These are phyloP conservation scores for Limnothrissa miodon DNA, from an alignment of 2,113 vertebrate species.

Conservation along the genomic window DNA sequence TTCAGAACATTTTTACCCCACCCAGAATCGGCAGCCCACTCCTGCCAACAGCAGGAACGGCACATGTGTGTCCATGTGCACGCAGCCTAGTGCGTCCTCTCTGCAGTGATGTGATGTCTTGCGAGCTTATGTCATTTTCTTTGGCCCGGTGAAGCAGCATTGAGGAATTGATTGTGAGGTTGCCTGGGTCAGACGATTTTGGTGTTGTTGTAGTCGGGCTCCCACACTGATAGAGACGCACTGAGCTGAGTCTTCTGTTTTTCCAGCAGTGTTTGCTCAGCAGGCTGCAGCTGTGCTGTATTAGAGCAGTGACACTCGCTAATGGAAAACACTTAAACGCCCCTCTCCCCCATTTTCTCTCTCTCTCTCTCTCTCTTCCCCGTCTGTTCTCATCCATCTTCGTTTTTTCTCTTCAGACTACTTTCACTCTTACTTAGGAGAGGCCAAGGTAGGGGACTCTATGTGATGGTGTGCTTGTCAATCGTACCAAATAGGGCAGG, in stretches of 20 bases:
- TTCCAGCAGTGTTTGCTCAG: slow-evolving; percentile 1
- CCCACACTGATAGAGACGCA: slow-evolving; percentile 6
- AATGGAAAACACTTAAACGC: slow-evolving; percentile 21
- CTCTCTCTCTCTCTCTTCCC: background rate
- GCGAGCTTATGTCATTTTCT: slow-evolving; percentile 4
- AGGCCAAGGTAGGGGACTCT: background rate
- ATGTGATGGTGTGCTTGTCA: background rate
- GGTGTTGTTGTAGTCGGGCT: background rate
- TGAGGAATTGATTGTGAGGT: slow-evolving; percentile 11
- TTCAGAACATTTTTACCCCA: background rate
- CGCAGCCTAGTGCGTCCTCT: background rate
- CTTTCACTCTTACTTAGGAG: background rate
- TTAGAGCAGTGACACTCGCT: slow-evolving; percentile 16
- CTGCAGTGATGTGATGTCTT: background rate
- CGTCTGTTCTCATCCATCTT: background rate
- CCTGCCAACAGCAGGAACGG: background rate
- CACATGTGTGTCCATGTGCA: background rate
- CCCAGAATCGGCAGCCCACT: background rate
- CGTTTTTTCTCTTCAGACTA: background rate
- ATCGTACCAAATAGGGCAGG: slow-evolving; percentile 15
- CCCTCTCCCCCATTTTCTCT: background rate
- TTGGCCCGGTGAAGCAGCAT: background rate
- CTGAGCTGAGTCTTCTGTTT: background rate
- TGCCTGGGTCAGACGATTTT: background rate
- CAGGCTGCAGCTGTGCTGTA: slow-evolving; percentile 43